Percentiles rank a stretch among this genome's conserved stretches.
Conservation (phyloP, 2,797 vertebrate species). For the Gallinago nigripennis region DNA sequence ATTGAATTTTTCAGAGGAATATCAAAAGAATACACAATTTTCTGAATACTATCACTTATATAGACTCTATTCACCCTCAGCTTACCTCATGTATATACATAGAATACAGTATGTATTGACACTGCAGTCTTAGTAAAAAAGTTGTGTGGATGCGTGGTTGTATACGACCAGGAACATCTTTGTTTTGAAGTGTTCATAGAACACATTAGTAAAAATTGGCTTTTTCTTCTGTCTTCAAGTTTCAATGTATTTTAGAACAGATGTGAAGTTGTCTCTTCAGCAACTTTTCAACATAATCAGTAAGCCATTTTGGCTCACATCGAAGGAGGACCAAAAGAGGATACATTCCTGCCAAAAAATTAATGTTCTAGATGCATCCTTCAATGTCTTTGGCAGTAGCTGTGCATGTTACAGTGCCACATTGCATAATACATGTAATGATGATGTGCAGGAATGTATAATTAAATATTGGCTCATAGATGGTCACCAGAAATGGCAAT, state of each 20-base stretch:
- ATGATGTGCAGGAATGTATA: neutral
- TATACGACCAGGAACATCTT: neutral
- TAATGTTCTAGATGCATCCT: neutral
- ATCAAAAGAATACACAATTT: neutral
- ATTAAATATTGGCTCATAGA: neutral
- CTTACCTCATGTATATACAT: neutral
- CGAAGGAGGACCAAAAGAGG: neutral
- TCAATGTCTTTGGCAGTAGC: neutral
- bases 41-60: neutral
- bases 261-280: neutral
- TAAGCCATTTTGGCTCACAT: neutral
- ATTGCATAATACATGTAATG: neutral
- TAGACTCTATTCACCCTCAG: neutral
- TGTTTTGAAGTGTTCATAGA: neutral
- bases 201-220: neutral
- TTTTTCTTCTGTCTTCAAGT: neutral
- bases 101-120: neutral
- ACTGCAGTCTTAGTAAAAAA: neutral
- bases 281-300: neutral
- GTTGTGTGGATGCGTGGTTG: neutral
- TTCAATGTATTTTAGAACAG: neutral
- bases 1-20: slow-evolving; percentile 2
- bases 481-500: neutral
- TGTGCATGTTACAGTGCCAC: neutral
- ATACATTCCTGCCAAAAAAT: neutral